These are phyloP conservation scores for Dascillus cervinus DNA, from an alignment of 2,888 invertebrate genomes.

Conservation along the genomic window DNA sequence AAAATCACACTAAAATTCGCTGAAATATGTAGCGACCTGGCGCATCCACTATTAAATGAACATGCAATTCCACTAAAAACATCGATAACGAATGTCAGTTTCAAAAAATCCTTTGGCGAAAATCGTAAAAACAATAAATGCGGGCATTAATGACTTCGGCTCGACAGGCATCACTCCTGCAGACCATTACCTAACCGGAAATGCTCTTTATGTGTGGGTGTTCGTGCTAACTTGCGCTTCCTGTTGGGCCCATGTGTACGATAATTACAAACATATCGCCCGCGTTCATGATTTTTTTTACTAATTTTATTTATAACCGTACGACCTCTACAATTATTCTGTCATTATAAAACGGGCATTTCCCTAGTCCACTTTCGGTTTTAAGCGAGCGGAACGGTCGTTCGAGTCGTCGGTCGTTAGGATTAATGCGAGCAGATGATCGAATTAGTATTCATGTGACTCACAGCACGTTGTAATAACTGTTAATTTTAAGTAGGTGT, in stretches of 20 bases:
- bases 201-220: conserved; percentile 40
- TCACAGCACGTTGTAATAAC: too few relatives aligned
- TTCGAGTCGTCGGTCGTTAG: too few relatives aligned
- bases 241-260: conserved; percentile 34
- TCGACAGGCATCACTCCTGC: conserved; percentile 34
- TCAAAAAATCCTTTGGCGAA: background rate
- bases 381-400: too few relatives aligned
- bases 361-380: too few relatives aligned
- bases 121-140: background rate
- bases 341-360: conserved; percentile 24
- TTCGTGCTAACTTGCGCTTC: conserved; percentile 42
- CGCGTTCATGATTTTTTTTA: conserved; percentile 28
- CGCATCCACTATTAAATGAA: conserved; percentile 16
- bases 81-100: conserved; percentile 41
- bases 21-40: conserved; percentile 34
- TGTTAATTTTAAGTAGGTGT: too few relatives aligned
- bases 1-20: conserved; percentile 37
- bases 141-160: background rate
- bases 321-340: conserved; percentile 34
- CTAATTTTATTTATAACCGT: conserved; percentile 27
- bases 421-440: too few relatives aligned
- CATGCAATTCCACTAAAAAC: conserved; percentile 42
- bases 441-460: too few relatives aligned
- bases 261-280: conserved; percentile 27
- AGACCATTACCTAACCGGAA: conserved; percentile 41